A percentile compares a stretch with the other conserved stretches of the same genome.
Evolutionary conservation across 1,140 invertebrate genomes (phyloP).

Genomic region (Solenopsis invicta): DNA sequence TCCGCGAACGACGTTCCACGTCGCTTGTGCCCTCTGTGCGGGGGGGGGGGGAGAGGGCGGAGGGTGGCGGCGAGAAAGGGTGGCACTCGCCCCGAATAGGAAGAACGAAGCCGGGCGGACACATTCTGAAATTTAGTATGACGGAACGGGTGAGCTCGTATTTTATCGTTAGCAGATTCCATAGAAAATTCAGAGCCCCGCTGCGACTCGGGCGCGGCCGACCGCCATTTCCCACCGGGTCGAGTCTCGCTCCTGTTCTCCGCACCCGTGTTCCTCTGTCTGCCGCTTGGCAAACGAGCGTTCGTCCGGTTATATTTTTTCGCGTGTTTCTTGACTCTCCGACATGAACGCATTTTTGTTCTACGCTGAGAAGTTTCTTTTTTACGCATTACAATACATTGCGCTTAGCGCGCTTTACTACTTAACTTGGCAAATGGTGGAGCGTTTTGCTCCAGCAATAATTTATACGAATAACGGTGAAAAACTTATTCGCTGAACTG

Average conservation of each 20-base stretch:
- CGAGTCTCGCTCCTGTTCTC: constrained; percentile 7
- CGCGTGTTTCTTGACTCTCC: constrained; percentile 21
- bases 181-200: constrained; percentile 62
- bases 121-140: constrained; percentile 62
- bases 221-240: constrained; percentile 48
- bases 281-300: constrained; percentile 15
- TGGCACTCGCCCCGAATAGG: constrained; percentile 34
- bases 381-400: background rate
- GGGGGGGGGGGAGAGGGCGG: too few species aligned
- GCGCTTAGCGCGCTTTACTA: background rate
- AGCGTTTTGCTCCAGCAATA: background rate
- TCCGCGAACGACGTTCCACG: constrained; percentile 35
- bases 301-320: constrained; percentile 46
- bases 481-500: background rate
- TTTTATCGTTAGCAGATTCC: constrained; percentile 69
- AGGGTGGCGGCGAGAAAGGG: background rate
- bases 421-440: background rate
- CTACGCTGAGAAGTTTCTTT: background rate
- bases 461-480: background rate
- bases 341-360: constrained; percentile 9
- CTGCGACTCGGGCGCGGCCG: constrained; percentile 43
- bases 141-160: constrained; percentile 49
- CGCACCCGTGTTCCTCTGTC: constrained; percentile 1
- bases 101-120: constrained; percentile 39
- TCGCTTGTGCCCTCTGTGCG: background rate